Evolutionary conservation across 92 coral and sea anemone species (phyloP).

Genomic region (Epizoanthus stellaris): DNA sequence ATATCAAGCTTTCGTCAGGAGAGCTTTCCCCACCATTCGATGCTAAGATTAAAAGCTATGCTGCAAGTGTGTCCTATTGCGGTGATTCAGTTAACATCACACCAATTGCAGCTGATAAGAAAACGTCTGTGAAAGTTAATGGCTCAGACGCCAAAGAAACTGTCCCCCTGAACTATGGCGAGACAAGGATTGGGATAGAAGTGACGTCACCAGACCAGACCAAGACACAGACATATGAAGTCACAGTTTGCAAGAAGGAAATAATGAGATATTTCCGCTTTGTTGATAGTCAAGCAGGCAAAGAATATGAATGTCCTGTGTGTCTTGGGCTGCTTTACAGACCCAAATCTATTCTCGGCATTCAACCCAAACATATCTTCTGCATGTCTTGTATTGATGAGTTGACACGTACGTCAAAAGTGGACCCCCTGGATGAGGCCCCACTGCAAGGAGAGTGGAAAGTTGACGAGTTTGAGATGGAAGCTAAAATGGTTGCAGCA

Average conservation of each 20-base stretch:
- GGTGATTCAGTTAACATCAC: constrained; percentile 63
- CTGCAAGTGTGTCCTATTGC: constrained; percentile 67
- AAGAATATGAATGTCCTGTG: constrained; percentile 79
- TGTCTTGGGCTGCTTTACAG: constrained; percentile 83
- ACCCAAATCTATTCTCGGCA: constrained; percentile 81
- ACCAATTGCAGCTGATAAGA: constrained; percentile 85
- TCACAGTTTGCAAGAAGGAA: constrained; percentile 65
- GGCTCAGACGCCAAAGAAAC: constrained; percentile 68
- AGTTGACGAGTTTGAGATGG: constrained; percentile 76
- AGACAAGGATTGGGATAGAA: constrained; percentile 68
- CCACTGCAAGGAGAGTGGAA: constrained; percentile 83
- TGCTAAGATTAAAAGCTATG: constrained; percentile 56
- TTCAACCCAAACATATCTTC: constrained; percentile 81
- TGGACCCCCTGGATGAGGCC: constrained; percentile 82
- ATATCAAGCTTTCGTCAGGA: constrained; percentile 74
- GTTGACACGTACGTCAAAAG: constrained; percentile 91
- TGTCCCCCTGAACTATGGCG: constrained; percentile 78
- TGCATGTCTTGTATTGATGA: constrained; percentile 93
- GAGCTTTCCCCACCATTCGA: constrained; percentile 74
- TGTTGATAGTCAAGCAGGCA: constrained; percentile 53
- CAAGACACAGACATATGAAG: constrained; percentile 61
- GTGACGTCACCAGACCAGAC: constrained; percentile 76
- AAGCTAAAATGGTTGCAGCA: constrained; percentile 62
- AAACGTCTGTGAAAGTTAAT: constrained; percentile 71
- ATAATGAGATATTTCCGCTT: constrained; percentile 66